Conservation (phyloP, 35 echinoderm and acorn worm genomes). For the Heliocidaris erythrogramma region DNA sequence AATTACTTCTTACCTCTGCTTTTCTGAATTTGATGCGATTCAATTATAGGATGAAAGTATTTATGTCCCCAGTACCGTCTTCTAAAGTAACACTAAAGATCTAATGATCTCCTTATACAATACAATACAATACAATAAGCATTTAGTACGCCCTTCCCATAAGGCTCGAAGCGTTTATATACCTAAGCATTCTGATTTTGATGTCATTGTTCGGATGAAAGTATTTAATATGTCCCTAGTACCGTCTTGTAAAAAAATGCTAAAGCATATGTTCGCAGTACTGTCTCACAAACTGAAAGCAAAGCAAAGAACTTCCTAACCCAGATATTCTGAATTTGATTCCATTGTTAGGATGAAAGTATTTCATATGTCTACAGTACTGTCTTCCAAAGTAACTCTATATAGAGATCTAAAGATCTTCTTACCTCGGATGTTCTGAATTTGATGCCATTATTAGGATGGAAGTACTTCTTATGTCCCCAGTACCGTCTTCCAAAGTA, state of each 20-base stretch:
- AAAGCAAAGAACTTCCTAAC: neutral
- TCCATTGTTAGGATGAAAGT: constrained; percentile 77
- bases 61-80: constrained; percentile 96
- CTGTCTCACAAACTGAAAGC: no score
- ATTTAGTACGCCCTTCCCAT: no score
- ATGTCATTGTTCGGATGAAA: constrained; percentile 81
- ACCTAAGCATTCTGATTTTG: constrained; percentile 29
- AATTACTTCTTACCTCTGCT: constrained; percentile 38
- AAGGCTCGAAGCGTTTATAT: no score
- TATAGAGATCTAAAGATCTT: neutral
- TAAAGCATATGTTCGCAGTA: no score
- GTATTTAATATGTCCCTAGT: constrained; percentile 97
- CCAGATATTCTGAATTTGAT: constrained; percentile 33
- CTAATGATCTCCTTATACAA: no score
- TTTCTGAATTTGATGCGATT: constrained; percentile 53
- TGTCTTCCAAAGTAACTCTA: no score
- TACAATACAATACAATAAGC: no score
- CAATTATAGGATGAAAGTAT: constrained; percentile 89
- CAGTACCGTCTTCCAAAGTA: constrained; percentile 92
- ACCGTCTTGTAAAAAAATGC: constrained; percentile 77
- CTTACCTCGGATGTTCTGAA: constrained; percentile 46
- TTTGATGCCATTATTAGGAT: constrained; percentile 71
- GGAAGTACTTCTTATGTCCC: constrained; percentile 95
- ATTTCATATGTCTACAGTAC: constrained; percentile 49
- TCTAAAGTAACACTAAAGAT: constrained; percentile 65